Conservation (phyloP, 2,888 invertebrate genomes). For the Leucophenga montana region DNA sequence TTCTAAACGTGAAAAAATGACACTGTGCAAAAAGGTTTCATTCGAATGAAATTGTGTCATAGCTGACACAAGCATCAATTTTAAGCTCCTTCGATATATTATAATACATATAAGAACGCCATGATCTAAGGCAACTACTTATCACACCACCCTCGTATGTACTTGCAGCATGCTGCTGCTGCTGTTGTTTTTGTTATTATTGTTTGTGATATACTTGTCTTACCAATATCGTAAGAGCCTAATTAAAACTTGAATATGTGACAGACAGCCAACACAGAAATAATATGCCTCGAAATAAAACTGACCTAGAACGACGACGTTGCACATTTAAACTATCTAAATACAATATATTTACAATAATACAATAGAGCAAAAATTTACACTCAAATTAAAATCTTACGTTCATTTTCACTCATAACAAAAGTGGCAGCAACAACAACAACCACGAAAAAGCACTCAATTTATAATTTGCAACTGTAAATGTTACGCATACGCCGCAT, state of each 20-base stretch:
- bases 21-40: no score
- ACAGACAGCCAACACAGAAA: background rate
- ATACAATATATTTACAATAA: constrained; percentile 15
- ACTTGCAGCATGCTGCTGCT: no score
- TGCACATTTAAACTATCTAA: constrained; percentile 30
- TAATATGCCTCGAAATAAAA: constrained; percentile 31
- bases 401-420: constrained; percentile 23
- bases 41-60: no score
- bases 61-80: no score
- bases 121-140: no score
- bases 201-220: no score
- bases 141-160: no score
- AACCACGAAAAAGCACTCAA: constrained; percentile 22
- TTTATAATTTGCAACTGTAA: constrained; percentile 48
- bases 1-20: no score
- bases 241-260: constrained; percentile 60
- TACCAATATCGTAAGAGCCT: constrained; percentile 52
- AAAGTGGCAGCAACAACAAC: constrained; percentile 20
- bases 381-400: constrained; percentile 40
- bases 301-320: constrained; percentile 53
- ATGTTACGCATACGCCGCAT: constrained; percentile 64
- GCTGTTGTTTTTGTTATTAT: no score
- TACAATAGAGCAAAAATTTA: constrained; percentile 15
- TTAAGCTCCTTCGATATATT: no score
- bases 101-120: no score